phyloP scores from a whole-genome alignment of 2,888 invertebrate species.

The Lithodes maja region DNA sequence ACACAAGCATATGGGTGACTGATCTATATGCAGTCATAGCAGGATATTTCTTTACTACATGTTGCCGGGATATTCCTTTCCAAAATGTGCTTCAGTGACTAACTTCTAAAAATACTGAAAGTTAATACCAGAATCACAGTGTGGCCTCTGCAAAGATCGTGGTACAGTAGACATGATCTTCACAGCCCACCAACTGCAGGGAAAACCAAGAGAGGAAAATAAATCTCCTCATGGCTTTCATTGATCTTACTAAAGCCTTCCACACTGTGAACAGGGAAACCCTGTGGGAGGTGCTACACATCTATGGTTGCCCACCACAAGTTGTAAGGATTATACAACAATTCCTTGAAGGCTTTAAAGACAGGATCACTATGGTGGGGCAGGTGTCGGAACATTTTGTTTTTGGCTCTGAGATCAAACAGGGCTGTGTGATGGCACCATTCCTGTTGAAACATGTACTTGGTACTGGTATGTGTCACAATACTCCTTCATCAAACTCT shows the following conservation, averaged over 20 bases:
- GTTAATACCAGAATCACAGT: background rate
- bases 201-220: background rate
- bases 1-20: background rate
- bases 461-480: no score
- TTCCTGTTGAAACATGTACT: background rate
- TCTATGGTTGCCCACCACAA: background rate
- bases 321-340: background rate
- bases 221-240: background rate
- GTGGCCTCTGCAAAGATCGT: constrained; percentile 24
- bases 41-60: no score
- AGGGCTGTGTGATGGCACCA: background rate
- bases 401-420: background rate
- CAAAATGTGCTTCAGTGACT: background rate
- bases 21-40: background rate
- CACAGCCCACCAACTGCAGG: background rate
- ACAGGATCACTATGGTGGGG: background rate
- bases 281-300: background rate
- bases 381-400: background rate
- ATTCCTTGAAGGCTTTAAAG: background rate
- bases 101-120: background rate
- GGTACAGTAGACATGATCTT: constrained; percentile 25
- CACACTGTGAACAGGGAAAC: constrained; percentile 2
- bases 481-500: no score
- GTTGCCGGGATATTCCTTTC: background rate
- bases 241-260: constrained; percentile 28